Percentiles rank a stretch among this genome's conserved stretches.
phyloP scores from a whole-genome alignment of 2,113 vertebrate species.

The Xiphias gladius region DNA sequence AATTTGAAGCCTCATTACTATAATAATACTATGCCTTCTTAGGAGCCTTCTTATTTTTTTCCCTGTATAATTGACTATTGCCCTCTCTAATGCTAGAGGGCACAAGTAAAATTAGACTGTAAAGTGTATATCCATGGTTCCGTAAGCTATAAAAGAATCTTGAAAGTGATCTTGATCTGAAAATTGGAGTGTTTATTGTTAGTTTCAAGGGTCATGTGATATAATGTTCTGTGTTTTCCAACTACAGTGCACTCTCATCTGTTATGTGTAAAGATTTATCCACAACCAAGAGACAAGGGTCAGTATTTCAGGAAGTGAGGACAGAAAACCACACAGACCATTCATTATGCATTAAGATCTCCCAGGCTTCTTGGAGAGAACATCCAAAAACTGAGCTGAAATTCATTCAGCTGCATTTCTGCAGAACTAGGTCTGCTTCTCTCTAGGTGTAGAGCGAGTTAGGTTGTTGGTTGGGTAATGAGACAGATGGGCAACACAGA shows the following conservation, averaged over 20 bases:
- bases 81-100: background rate
- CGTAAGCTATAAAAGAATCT: background rate
- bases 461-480: slow-evolving; percentile 69
- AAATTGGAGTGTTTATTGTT: background rate
- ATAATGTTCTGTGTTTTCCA: background rate
- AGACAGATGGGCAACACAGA: slow-evolving; percentile 84
- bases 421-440: slow-evolving; percentile 35
- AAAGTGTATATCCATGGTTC: background rate
- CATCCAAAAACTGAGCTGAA: slow-evolving; percentile 3
- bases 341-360: slow-evolving; percentile 54
- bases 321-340: slow-evolving; percentile 36
- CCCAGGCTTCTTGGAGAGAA: slow-evolving; percentile 19
- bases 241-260: background rate
- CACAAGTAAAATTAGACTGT: background rate
- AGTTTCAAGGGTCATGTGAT: slow-evolving; percentile 34
- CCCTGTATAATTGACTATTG: slow-evolving; percentile 1
- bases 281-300: slow-evolving; percentile 48
- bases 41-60: background rate
- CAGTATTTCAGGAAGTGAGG: slow-evolving; percentile 26
- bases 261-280: slow-evolving; percentile 18
- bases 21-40: slow-evolving; percentile 10
- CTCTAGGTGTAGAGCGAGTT: slow-evolving; percentile 35
- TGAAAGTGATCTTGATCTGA: background rate
- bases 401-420: slow-evolving; percentile 43
- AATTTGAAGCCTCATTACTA: background rate